These are phyloP conservation scores for Blomia tropicalis DNA, from an alignment of 2,888 invertebrate species.

Conservation along the genomic window DNA sequence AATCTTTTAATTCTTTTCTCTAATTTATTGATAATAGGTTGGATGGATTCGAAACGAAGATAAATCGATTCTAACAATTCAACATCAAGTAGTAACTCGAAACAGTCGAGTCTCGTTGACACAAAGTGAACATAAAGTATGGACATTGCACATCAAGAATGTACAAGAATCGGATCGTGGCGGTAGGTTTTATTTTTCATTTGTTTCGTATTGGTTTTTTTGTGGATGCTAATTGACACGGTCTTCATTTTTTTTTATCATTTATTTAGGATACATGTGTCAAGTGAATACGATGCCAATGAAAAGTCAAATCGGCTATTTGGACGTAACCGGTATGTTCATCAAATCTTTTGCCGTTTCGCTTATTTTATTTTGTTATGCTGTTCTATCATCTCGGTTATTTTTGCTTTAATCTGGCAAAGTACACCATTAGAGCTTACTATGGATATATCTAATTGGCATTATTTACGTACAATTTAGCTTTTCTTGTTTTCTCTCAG, in stretches of 20 bases:
- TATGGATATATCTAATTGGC: too few species aligned
- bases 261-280: conserved; percentile 31
- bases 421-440: too few species aligned
- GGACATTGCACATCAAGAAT: conserved; percentile 59
- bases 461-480: neutral
- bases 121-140: conserved; percentile 29
- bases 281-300: conserved; percentile 69
- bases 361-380: too few species aligned
- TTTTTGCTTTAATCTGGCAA: too few species aligned
- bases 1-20: neutral
- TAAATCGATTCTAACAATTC: conserved; percentile 52
- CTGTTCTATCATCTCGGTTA: too few species aligned
- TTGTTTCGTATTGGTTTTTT: neutral
- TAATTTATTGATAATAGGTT: conserved; percentile 44
- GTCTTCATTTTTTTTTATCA: neutral
- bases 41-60: conserved; percentile 93
- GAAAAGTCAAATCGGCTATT: conserved; percentile 70
- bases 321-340: conserved; percentile 72
- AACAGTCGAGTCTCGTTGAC: conserved; percentile 62
- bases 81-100: conserved; percentile 59
- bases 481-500: too few species aligned
- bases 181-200: conserved; percentile 20
- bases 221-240: too few species aligned
- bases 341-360: neutral
- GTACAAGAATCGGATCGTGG: conserved; percentile 81